Conservation (phyloP, 2,888 invertebrate genomes). For the Anoplius nigerrimus region DNA sequence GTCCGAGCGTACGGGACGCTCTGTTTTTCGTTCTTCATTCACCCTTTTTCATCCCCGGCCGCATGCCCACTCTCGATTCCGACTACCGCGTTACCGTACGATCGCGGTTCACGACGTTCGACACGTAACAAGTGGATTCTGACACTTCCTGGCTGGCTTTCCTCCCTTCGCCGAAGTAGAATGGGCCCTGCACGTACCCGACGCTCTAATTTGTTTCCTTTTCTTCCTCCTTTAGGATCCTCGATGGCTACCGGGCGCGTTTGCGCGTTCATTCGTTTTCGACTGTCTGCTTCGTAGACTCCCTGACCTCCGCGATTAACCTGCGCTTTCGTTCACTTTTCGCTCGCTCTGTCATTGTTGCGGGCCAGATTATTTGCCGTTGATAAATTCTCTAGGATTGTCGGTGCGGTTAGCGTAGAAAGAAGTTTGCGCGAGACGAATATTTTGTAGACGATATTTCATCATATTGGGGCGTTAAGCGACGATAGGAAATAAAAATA, state of each 20-base stretch:
- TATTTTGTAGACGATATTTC: no score
- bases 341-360: no score
- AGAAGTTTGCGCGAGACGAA: no score
- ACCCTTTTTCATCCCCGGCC: background rate
- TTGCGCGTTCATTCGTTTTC: no score
- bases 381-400: no score
- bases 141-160: constrained; percentile 49
- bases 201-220: background rate
- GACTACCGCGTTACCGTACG: background rate
- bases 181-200: background rate
- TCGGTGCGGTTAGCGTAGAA: no score
- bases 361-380: no score
- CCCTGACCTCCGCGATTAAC: background rate
- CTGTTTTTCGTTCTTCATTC: background rate
- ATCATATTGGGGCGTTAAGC: no score
- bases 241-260: no score
- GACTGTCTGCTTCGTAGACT: background rate
- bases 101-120: constrained; percentile 18
- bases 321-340: no score
- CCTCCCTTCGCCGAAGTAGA: constrained; percentile 6
- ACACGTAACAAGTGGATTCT: constrained; percentile 65
- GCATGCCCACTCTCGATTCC: constrained; percentile 9
- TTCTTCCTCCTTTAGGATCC: background rate
- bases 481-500: background rate
- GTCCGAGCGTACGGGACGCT: constrained; percentile 2